Percentiles rank a stretch among this genome's conserved stretches.
Conservation (phyloP, 2,797 vertebrate species). For the Sebastes cheni region DNA sequence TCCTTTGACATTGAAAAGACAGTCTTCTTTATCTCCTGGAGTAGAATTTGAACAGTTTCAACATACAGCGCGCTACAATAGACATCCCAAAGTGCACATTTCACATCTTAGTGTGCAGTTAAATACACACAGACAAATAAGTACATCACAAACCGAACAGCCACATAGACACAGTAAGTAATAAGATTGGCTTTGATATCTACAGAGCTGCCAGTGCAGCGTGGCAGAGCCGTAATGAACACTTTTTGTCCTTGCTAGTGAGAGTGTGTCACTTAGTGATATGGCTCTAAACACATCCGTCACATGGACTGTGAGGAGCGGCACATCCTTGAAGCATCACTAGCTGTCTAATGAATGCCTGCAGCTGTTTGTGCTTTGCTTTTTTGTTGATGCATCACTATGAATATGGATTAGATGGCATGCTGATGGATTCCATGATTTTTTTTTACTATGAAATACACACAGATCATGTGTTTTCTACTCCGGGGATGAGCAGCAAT, state of each 20-base stretch:
- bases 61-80: neutral
- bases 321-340: neutral
- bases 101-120: neutral
- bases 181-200: neutral
- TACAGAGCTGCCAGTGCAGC: neutral
- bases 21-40: neutral
- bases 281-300: neutral
- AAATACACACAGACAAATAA: neutral
- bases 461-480: neutral
- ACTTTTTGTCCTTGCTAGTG: neutral
- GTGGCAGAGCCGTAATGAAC: neutral
- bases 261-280: neutral
- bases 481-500: neutral
- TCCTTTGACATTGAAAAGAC: neutral
- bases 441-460: neutral
- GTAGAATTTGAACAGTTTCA: neutral
- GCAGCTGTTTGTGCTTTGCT: neutral
- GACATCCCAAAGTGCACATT: neutral
- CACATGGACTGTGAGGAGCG: neutral
- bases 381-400: neutral
- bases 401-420: neutral
- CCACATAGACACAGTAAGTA: neutral
- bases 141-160: neutral
- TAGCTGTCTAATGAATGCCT: neutral
- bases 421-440: neutral